Evolutionary conservation across 1,140 invertebrate genomes (phyloP).

Genomic region (Heliconius congener): DNA sequence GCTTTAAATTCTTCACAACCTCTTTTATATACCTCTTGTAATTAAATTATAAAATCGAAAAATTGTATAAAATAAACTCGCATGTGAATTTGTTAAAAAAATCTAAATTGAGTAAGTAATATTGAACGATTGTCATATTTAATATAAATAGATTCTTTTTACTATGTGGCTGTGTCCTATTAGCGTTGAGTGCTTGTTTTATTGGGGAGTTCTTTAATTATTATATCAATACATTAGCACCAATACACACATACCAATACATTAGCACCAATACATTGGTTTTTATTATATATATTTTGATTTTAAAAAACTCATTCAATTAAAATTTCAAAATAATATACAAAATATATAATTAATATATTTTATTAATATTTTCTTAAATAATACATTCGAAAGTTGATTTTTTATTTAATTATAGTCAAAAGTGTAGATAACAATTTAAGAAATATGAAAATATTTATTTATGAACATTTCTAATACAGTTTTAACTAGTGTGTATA

Average conservation of each 20-base stretch:
- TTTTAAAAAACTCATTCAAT: no score
- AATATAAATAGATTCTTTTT: neutral
- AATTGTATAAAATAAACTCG: neutral
- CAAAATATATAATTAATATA: no score
- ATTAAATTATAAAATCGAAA: neutral
- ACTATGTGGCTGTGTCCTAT: conserved; percentile 8
- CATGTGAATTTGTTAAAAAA: neutral
- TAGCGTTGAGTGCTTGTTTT: neutral
- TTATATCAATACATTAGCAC: neutral
- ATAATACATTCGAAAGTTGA: no score
- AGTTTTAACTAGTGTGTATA: neutral
- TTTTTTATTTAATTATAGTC: no score
- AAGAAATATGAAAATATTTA: no score
- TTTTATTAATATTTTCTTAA: no score
- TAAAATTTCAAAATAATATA: no score
- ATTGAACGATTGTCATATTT: neutral
- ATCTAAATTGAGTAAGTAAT: neutral
- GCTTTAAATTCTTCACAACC: neutral
- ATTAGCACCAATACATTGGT: no score
- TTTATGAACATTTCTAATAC: no score
- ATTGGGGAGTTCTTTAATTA: neutral
- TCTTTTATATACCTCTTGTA: neutral
- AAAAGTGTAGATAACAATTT: no score
- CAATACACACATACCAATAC: no score
- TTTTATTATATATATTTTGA: no score